These are phyloP conservation scores for Ornithoptera priamus DNA, from an alignment of 2,888 invertebrate genomes.

Conservation along the genomic window DNA sequence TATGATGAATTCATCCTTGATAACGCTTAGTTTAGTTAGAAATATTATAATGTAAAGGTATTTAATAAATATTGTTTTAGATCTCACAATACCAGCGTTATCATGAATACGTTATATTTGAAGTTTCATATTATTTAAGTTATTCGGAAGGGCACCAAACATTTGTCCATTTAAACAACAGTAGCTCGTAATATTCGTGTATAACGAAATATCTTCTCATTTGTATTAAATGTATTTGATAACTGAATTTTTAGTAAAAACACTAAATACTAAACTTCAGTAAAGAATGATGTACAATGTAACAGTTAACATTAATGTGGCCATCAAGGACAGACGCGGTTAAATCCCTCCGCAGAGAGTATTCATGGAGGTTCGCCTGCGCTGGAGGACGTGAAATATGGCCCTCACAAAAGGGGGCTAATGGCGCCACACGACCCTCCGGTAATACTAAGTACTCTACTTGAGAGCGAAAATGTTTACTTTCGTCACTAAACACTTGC, in stretches of 20 bases:
- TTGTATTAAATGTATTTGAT: neutral
- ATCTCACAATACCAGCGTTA: too few relatives aligned
- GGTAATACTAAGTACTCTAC: constrained; percentile 41
- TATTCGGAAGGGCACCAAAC: too few relatives aligned
- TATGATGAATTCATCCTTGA: neutral
- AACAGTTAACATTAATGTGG: constrained; percentile 41
- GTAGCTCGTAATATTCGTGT: too few relatives aligned
- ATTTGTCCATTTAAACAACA: too few relatives aligned
- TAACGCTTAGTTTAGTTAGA: too few relatives aligned
- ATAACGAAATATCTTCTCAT: too few relatives aligned
- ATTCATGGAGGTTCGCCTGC: constrained; percentile 50
- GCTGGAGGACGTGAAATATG: constrained; percentile 60
- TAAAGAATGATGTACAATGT: constrained; percentile 42
- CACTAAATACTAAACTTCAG: neutral
- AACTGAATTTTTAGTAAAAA: neutral
- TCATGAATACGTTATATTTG: too few relatives aligned
- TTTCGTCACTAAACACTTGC: constrained; percentile 24
- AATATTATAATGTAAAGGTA: too few relatives aligned
- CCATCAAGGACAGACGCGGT: constrained; percentile 51
- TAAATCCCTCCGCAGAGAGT: constrained; percentile 44
- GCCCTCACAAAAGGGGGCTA: constrained; percentile 53
- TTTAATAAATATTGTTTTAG: too few relatives aligned
- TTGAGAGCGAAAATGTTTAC: constrained; percentile 38
- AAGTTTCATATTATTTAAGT: too few relatives aligned
- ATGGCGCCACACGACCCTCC: constrained; percentile 56